Evolutionary conservation across 2,888 invertebrate genomes (phyloP), one percentile per base, ranked within the genome.

Genomic region (Agrilus biguttatus): DNA sequence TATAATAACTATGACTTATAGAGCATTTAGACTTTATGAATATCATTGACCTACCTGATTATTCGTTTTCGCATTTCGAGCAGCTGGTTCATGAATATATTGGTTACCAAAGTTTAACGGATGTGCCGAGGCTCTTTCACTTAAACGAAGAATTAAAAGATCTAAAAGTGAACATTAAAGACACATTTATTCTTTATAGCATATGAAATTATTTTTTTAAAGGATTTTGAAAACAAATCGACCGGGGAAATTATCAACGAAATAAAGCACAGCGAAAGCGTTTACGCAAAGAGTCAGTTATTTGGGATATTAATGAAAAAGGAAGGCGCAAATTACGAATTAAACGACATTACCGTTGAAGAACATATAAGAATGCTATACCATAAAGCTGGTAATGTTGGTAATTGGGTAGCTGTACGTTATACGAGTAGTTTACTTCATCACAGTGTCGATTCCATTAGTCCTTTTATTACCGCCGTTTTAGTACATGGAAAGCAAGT

Each of bases 11-110:
- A 7, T 33, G 4, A 14, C 45, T 61, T 63, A 35, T 53, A 77
- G 98, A 98, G 65, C 97, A 98, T 70, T 73, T 98, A 65, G 98
- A 98, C 70, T 98, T 96, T 65, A 84, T 97, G 77, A 87, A 84
- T 61, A 82, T 85, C 54, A 72, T 81, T 44, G 79, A 82, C 60
- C 72, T 83, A 43, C 55, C 77, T 0, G 76, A 83, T 39, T 77
- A 80, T 55, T 75, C 78, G 55, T 83, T 91, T 59, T 77, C 76
- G 6, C 84, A 88, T 48, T 92, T 96, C 67, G 78, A 80, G 47
- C 95, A 96, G 68, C 67, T 92, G 46, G 82, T 89, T 61, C 88
- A 89, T 62, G 88, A 89, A 60, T 90, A 90, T 61, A 86, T 90
- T 60, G 92, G 91, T 37, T 95, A 95, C 69, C 92, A 92, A 69